Evolutionary conservation across 2,797 vertebrate genomes (phyloP), one percentile per base, ranked within the genome.

Genomic region (Rhinogobio ventralis): DNA sequence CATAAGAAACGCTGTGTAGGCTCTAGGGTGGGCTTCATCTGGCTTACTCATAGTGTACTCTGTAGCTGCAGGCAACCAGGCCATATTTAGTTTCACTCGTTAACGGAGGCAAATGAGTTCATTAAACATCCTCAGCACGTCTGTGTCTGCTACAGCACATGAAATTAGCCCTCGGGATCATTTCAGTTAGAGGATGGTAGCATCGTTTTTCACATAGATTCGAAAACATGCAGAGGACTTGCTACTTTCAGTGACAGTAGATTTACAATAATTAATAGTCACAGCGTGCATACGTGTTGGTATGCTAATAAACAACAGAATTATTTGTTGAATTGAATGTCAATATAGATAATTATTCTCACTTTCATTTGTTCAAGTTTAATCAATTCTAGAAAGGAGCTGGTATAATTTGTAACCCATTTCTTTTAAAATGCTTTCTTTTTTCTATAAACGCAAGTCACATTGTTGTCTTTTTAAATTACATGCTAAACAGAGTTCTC

Each of bases 101-200:
- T 77, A 77, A 33, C 51, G 3, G 62, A 25, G 74, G 51, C 28
- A 78, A 83, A 78, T 46, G 13, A 36, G 64, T 60, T 60, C n/a
- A 45, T 83, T 83, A 83, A 42, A 67, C 46, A 39, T 42, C 46
- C 62, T 36, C 72, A 25, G 25, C 74, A 84, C 25, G 4, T 76
- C 30, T 7, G 53, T 60, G 33, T 39, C 33, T 81, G 42, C 69
- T 60, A 30, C 53, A 64, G 55, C 55, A 82, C 28, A 64, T 25
- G 8, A 73, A 73, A 73, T 53, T 25, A 60, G 71, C 81, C 71
- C 42, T 53, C 42, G 5, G 71, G 28, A 64, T 73, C 45, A 51
- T 74, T n/a, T 74, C 60, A 39, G 33, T 49, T 66, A 46, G 23
- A 79, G 39, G 60, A 13, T 19, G 15, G 33, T 42, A 36, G 14